Base-by-base conservation (phyloP, 1,140 invertebrate species). In the Lethrus apterus region DNA sequence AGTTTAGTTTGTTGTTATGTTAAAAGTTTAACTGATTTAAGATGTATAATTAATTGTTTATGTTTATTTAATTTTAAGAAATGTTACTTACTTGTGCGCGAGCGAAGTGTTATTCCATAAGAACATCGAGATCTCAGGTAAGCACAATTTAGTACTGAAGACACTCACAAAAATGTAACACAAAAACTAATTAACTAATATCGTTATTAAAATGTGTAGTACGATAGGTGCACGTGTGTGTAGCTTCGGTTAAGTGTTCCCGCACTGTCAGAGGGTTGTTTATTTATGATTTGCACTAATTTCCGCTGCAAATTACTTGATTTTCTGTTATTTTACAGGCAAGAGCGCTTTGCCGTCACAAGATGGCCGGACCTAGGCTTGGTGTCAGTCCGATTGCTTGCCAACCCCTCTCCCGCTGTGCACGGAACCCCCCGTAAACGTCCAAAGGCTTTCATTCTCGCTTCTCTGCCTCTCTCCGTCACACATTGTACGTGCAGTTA, bases 371-470 rank as follows among this genome's bases (percentile, higher is more conserved):
- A 64, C 61, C 63, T 65, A 65, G 63, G 63, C 63, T 65, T 65
- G 63, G 63, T 65, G 63, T 65, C 63, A 65, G 63, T 65, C 63
- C 63, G 63, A 65, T 65, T 65, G 63, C 63, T 65, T 62, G 60
- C 62, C 54, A 63, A 60, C 59, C 60, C 56, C 55, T 55, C 59
- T 58, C 59, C 58, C 57, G 55, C 57, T 51, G 59, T 61, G 58
- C 62, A 62, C 59, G 59, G 61, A 59, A 58, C 59, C 54, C 61
- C 61, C 60, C 63, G 57, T 54, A 58, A 58, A 57, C 61, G 52
- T 62, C 62, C 60, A 58, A 52, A 54, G 54, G 58, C 54, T 62
- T 59, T 61, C 59, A 62, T 61, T 60, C 59, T 64, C 60, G 60
- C 60, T 62, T 60, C 56, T 60, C 56, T 50, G 45, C 51, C 57